Conservation (phyloP, 1,140 invertebrate genomes). For the Araneus ventricosus region DNA sequence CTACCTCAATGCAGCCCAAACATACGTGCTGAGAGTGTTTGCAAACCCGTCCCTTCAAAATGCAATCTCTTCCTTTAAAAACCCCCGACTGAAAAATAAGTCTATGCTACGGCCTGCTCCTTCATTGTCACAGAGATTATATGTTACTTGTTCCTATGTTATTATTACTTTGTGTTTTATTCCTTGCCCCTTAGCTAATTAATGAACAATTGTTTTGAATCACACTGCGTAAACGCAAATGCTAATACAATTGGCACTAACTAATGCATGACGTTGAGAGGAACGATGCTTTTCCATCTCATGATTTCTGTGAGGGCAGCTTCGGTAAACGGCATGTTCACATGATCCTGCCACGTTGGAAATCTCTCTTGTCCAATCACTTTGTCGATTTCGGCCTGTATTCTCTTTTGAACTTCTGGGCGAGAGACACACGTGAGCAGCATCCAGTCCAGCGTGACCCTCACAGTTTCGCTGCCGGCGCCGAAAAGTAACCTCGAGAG, state of each 20-base stretch:
- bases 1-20: no score
- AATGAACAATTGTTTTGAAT: no score
- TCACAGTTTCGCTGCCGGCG: slow-evolving; percentile 78
- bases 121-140: no score
- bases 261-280: slow-evolving; percentile 75
- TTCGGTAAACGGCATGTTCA: slow-evolving; percentile 19
- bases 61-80: no score
- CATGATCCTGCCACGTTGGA: slow-evolving; percentile 74
- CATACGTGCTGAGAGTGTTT: no score
- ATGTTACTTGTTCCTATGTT: no score
- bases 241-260: not conserved
- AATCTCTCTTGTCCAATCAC: slow-evolving; percentile 75
- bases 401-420: slow-evolving; percentile 76
- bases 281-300: slow-evolving; percentile 76
- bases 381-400: slow-evolving; percentile 77
- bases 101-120: no score
- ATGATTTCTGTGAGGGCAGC: slow-evolving; percentile 76
- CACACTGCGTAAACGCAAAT: no score
- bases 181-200: no score
- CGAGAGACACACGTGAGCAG: slow-evolving; percentile 72
- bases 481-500: slow-evolving; percentile 75
- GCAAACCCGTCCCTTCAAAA: no score
- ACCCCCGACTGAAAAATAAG: no score
- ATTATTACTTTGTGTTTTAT: no score
- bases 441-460: slow-evolving; percentile 76